phyloP scores from a whole-genome alignment of 1,140 invertebrate genomes.

The Campoletis sonorensis region DNA sequence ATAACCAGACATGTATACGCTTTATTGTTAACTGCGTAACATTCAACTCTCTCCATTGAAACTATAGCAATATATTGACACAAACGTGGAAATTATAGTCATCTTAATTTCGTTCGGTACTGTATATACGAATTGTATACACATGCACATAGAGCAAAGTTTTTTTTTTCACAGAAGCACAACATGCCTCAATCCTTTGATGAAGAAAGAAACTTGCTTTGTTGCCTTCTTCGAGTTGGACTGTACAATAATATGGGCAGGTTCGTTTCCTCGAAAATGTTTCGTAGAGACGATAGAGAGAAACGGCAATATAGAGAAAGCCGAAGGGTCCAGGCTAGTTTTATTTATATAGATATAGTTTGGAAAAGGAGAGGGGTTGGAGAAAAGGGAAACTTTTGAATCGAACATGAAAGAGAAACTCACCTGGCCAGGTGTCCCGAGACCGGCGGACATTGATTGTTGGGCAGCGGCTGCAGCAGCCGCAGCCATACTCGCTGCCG shows the following conservation, averaged over 20 bases:
- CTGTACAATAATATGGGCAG: not conserved
- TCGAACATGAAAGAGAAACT: constrained; percentile 54
- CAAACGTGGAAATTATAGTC: too few relatives aligned
- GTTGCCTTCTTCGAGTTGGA: not conserved
- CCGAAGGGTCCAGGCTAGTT: not conserved
- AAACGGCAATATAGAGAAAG: not conserved
- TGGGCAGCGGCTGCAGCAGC: constrained; percentile 80
- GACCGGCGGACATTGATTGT: constrained; percentile 79
- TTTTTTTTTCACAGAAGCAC: not conserved
- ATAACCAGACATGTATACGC: too few relatives aligned
- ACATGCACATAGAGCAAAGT: not conserved
- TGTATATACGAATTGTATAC: not conserved
- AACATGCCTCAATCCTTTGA: constrained; percentile 1
- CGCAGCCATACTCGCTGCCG: constrained; percentile 81
- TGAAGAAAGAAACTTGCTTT: constrained; percentile 3
- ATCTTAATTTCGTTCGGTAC: too few relatives aligned
- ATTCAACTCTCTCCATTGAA: too few relatives aligned
- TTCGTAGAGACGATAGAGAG: not conserved
- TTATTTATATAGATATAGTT: not conserved
- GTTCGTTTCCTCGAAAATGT: constrained; percentile 9
- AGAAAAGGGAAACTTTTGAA: constrained; percentile 43
- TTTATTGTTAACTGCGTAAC: too few relatives aligned
- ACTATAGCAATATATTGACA: too few relatives aligned
- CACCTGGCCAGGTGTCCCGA: constrained; percentile 79
- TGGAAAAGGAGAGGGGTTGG: not conserved